Percentiles rank a stretch among this genome's conserved stretches.
Evolutionary conservation across 2,113 vertebrate genomes (phyloP).

Genomic region (Excalfactoria chinensis): DNA sequence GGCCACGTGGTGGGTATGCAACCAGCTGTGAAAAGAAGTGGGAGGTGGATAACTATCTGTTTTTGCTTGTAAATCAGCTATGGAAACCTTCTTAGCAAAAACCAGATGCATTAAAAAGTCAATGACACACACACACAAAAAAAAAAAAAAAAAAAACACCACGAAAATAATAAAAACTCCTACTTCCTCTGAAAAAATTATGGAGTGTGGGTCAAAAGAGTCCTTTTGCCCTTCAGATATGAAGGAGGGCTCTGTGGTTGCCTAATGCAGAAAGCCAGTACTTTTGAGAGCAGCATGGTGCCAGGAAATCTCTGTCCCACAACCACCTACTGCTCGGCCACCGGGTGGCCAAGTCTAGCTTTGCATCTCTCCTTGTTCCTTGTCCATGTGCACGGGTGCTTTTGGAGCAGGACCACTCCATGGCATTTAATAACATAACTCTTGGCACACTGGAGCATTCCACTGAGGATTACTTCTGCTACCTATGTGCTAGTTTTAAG

Average conservation of each 20-base stretch:
- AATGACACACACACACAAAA: neutral
- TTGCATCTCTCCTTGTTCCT: constrained; percentile 1
- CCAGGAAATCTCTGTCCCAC: constrained; percentile 9
- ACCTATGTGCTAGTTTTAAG: neutral
- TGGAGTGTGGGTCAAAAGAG: neutral
- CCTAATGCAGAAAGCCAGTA: neutral
- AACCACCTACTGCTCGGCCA: constrained; percentile 24
- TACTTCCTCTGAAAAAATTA: neutral
- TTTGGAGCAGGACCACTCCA: constrained; percentile 1
- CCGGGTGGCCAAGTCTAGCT: neutral
- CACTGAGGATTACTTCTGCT: neutral
- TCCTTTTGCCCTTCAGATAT: neutral
- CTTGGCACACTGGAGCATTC: neutral
- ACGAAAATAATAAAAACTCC: neutral
- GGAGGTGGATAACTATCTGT: neutral
- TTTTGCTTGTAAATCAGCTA: neutral
- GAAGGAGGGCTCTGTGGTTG: constrained; percentile 9
- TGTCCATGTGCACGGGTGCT: neutral
- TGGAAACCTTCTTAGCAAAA: neutral
- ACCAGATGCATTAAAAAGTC: neutral
- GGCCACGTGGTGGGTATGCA: neutral
- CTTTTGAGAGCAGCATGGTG: neutral
- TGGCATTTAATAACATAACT: constrained; percentile 6
- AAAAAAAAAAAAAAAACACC: neutral
- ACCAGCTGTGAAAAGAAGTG: neutral